Conservation (phyloP, 2,113 vertebrate species). For the Mormyrus iriodes region DNA sequence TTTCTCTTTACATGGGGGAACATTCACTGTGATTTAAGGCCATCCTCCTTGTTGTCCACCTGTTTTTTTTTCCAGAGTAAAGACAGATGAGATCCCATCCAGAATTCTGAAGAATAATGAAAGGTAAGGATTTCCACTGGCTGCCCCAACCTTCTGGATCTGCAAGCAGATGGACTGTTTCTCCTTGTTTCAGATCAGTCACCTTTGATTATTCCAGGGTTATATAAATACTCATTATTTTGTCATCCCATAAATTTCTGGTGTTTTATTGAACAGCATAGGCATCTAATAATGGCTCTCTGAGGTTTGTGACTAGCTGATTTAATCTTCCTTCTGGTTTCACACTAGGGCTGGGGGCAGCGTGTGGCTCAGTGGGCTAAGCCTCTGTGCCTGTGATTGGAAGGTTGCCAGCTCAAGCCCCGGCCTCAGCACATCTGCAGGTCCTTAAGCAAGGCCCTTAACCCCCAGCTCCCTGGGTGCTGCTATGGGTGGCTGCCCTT, state of each 20-base stretch:
- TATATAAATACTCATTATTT: background rate
- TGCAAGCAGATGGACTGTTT: background rate
- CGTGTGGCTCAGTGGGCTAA: too few relatives aligned
- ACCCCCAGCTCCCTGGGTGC: too few relatives aligned
- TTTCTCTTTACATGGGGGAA: background rate
- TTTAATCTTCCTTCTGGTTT: background rate
- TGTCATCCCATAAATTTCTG: background rate
- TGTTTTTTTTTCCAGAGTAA: background rate
- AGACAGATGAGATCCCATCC: background rate
- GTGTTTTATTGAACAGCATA: background rate
- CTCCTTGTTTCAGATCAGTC: background rate
- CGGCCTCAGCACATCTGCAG: too few relatives aligned
- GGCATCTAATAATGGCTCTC: background rate
- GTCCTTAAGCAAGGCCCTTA: too few relatives aligned
- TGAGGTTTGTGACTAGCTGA: background rate
- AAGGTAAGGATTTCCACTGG: background rate
- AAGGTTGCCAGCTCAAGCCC: too few relatives aligned
- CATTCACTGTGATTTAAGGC: background rate
- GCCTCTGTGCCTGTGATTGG: too few relatives aligned
- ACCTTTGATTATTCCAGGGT: background rate
- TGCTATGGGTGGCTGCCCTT: too few relatives aligned
- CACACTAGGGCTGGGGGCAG: too few relatives aligned
- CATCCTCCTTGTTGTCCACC: background rate
- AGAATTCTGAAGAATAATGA: background rate
- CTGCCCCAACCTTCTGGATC: background rate